Conservation (phyloP, 2,113 vertebrate genomes). For the Bubalus kerabau region DNA sequence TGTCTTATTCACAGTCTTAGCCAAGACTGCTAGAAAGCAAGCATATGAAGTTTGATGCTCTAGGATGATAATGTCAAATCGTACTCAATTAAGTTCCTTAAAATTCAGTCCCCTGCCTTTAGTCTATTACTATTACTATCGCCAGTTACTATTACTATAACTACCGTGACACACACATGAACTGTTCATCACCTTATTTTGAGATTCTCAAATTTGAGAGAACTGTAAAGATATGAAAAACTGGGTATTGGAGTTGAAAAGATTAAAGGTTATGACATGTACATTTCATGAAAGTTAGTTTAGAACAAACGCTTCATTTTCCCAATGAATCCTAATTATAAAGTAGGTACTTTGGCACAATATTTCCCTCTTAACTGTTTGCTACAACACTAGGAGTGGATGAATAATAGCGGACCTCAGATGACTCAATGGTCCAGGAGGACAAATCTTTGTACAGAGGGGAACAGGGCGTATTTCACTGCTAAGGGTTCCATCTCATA, state of each 20-base stretch:
- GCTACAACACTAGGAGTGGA: background rate
- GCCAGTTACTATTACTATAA: background rate
- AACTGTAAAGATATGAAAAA: background rate
- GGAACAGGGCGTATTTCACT: constrained; percentile 6
- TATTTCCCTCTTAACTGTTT: background rate
- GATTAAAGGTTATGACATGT: background rate
- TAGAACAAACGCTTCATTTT: background rate
- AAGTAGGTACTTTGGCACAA: background rate
- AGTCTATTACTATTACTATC: background rate
- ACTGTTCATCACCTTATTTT: background rate
- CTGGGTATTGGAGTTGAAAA: background rate
- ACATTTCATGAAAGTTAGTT: background rate
- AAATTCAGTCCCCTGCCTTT: background rate
- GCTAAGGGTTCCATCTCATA: constrained; percentile 30
- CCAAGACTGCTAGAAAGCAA: background rate
- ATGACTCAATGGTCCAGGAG: constrained; percentile 34
- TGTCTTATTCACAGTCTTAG: background rate
- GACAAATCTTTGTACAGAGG: constrained; percentile 37
- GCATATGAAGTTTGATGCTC: background rate
- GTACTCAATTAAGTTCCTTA: background rate
- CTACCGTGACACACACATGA: too few relatives aligned
- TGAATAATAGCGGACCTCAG: background rate
- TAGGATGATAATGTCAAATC: background rate
- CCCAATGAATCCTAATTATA: background rate
- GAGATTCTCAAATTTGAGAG: background rate